phyloP scores from a whole-genome alignment of 2,888 invertebrate genomes.

The Lamellibrachia columna region DNA sequence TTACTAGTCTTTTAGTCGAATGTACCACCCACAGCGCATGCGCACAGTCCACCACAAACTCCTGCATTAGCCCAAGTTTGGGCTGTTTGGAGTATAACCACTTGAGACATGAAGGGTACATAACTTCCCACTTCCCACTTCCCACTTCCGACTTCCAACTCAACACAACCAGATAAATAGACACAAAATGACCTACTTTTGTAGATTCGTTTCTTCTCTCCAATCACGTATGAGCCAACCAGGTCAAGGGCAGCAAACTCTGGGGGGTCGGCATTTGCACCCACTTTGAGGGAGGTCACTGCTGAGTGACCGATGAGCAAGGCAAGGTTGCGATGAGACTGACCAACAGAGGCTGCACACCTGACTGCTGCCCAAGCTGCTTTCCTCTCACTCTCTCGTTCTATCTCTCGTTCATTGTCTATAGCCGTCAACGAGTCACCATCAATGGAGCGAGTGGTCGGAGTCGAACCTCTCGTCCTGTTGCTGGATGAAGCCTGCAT shows the following conservation, averaged over 20 bases:
- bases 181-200: constrained; percentile 53
- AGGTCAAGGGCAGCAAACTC: constrained; percentile 61
- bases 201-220: constrained; percentile 61
- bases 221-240: constrained; percentile 59
- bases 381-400: constrained; percentile 42
- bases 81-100: too few species aligned
- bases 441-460: not conserved
- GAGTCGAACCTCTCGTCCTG: constrained; percentile 32
- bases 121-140: too few species aligned
- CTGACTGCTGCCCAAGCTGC: constrained; percentile 60
- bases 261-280: constrained; percentile 47
- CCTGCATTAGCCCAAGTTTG: too few species aligned
- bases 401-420: constrained; percentile 41
- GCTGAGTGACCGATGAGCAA: constrained; percentile 54
- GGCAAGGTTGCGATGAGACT: constrained; percentile 52
- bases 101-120: too few species aligned
- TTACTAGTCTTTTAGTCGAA: too few species aligned
- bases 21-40: too few species aligned
- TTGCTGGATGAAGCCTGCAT: constrained; percentile 27
- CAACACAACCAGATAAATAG: not conserved
- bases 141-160: too few species aligned
- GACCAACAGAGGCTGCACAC: constrained; percentile 57
- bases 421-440: constrained; percentile 43
- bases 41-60: too few species aligned
- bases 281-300: constrained; percentile 51